Percentiles rank a stretch among this genome's conserved stretches.
These are phyloP conservation scores for Sebastes hubbsi DNA, from an alignment of 2,797 vertebrate genomes.

Conservation along the genomic window DNA sequence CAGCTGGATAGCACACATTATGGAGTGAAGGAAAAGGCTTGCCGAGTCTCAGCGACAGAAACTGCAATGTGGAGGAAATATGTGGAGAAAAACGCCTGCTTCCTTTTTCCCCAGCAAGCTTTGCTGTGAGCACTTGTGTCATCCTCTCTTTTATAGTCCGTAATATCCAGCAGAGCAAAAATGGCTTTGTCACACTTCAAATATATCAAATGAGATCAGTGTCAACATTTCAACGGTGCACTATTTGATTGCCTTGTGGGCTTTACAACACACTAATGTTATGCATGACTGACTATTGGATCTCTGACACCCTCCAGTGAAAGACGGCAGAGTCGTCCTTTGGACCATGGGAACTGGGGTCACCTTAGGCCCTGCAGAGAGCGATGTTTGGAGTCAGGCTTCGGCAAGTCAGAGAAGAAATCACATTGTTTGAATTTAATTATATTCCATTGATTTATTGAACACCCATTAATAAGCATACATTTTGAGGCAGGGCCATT, in stretches of 20 bases:
- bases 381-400: conserved; percentile 49
- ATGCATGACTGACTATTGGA: conserved; percentile 74
- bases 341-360: conserved; percentile 70
- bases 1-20: conserved; percentile 63
- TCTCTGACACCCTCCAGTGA: conserved; percentile 71
- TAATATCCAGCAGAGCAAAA: conserved; percentile 72
- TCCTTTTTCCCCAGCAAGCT: conserved; percentile 36
- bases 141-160: conserved; percentile 59
- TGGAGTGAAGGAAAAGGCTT: conserved; percentile 27
- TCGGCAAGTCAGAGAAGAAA: conserved; percentile 49
- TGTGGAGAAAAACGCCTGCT: conserved; percentile 32
- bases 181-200: conserved; percentile 74
- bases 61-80: conserved; percentile 33
- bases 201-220: conserved; percentile 79
- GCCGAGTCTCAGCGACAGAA: conserved; percentile 38
- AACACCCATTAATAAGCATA: conserved; percentile 73
- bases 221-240: conserved; percentile 71
- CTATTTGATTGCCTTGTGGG: conserved; percentile 75
- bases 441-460: conserved; percentile 82
- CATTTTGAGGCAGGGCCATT: conserved; percentile 59
- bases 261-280: conserved; percentile 71
- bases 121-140: conserved; percentile 57
- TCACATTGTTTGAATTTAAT: conserved; percentile 78
- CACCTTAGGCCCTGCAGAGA: conserved; percentile 65
- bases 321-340: conserved; percentile 55